Conservation (phyloP, 2,888 invertebrate species). For the Tigriopus californicus region DNA sequence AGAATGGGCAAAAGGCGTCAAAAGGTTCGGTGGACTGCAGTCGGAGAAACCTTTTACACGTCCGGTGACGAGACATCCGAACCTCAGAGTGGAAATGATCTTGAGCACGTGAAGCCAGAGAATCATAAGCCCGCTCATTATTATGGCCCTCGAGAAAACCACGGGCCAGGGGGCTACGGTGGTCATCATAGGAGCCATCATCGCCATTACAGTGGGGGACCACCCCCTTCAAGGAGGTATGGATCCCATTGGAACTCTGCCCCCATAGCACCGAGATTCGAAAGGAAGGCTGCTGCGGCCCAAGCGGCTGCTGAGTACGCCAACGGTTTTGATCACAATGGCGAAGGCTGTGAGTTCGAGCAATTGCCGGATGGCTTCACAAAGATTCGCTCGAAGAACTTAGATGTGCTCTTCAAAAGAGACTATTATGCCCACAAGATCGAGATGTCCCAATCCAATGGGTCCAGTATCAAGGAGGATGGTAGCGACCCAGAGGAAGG, state of each 20-base stretch:
- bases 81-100: not conserved
- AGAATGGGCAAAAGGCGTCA: conserved; percentile 5
- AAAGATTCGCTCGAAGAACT: conserved; percentile 15
- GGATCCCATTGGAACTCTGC: not conserved
- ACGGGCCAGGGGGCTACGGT: not conserved
- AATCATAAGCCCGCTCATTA: not conserved
- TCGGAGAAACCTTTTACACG: not conserved
- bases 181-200: not conserved
- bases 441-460: not conserved
- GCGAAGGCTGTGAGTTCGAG: not conserved
- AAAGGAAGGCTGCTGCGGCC: conserved; percentile 1
- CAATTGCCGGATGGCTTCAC: conserved; percentile 14
- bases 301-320: not conserved
- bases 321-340: not conserved
- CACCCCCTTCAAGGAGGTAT: no score
- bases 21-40: conserved; percentile 6
- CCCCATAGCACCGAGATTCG: not conserved
- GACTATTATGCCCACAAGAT: conserved; percentile 9
- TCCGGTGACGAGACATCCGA: not conserved
- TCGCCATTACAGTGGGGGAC: not conserved
- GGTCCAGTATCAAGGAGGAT: conserved; percentile 20
- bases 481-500: conserved; percentile 22
- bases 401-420: conserved; percentile 13
- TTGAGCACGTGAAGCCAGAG: not conserved
- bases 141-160: not conserved